Evolutionary conservation across 2,113 vertebrate genomes (phyloP).

Genomic region (Psittacara wagleri): DNA sequence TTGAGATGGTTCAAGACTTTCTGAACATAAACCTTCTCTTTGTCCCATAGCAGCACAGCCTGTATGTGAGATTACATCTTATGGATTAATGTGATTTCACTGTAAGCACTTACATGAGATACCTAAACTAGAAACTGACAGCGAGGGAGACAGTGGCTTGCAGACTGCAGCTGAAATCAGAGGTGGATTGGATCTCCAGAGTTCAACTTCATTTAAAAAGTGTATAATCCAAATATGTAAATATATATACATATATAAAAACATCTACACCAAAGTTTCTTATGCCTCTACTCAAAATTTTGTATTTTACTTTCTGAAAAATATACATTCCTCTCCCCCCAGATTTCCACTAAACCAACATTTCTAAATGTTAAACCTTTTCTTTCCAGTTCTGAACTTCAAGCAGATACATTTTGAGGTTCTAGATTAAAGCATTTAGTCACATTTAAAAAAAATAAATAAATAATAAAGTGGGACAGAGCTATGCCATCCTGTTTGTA

Average conservation of each 20-base stretch:
- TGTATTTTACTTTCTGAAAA: neutral
- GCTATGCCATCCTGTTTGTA: neutral
- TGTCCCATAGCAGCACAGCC: neutral
- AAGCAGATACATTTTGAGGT: neutral
- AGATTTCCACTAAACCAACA: neutral
- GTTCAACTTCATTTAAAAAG: neutral
- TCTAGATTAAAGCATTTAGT: neutral
- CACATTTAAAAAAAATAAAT: neutral
- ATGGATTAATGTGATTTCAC: neutral
- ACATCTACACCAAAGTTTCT: neutral
- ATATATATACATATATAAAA: neutral
- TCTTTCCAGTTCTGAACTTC: neutral
- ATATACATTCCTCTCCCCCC: rapidly evolving
- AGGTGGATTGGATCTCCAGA: neutral
- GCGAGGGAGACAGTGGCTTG: neutral
- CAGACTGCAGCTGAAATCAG: neutral
- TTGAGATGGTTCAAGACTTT: neutral
- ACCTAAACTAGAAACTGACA: neutral
- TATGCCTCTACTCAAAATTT: neutral
- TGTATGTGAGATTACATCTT: neutral
- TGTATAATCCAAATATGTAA: neutral
- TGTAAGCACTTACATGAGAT: neutral
- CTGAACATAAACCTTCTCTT: neutral
- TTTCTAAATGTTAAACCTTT: neutral
- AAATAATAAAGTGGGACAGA: neutral